phyloP scores from a whole-genome alignment of 1,140 invertebrate genomes.

The Lepidurus arcticus region DNA sequence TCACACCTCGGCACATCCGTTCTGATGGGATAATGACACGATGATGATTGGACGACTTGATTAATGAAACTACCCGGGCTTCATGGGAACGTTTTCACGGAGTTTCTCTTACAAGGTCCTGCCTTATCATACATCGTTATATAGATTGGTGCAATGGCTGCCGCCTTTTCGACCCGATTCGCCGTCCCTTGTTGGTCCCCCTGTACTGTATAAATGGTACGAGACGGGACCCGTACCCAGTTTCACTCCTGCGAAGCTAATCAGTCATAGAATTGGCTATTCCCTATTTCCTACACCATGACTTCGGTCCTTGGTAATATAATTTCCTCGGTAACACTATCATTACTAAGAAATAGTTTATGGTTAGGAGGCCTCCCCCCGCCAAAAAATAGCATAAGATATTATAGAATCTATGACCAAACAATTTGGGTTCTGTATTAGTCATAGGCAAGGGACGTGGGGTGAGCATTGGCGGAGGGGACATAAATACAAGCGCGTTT shows the following conservation, averaged over 20 bases:
- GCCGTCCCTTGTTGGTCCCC: constrained; percentile 1
- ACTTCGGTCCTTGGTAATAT: background rate
- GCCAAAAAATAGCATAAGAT: background rate
- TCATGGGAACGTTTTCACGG: constrained; percentile 10
- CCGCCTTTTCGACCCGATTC: constrained; percentile 5
- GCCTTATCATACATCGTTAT: constrained; percentile 18
- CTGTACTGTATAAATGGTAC: background rate
- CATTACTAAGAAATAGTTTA: constrained; percentile 5
- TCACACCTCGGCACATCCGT: constrained; percentile 9
- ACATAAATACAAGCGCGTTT: no score
- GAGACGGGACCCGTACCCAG: background rate
- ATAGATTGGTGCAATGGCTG: constrained; percentile 8
- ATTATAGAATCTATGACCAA: background rate
- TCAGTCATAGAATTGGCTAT: constrained; percentile 9
- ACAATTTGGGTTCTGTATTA: background rate
- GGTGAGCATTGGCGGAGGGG: no score
- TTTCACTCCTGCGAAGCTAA: constrained; percentile 11
- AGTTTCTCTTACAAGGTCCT: constrained; percentile 6
- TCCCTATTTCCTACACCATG: background rate
- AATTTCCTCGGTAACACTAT: background rate
- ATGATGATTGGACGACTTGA: constrained; percentile 19
- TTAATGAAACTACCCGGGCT: background rate
- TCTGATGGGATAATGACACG: constrained; percentile 18
- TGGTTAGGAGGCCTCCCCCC: background rate
- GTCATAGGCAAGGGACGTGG: background rate